phyloP scores from a whole-genome alignment of 2,888 invertebrate genomes.

The Lithophane socia region DNA sequence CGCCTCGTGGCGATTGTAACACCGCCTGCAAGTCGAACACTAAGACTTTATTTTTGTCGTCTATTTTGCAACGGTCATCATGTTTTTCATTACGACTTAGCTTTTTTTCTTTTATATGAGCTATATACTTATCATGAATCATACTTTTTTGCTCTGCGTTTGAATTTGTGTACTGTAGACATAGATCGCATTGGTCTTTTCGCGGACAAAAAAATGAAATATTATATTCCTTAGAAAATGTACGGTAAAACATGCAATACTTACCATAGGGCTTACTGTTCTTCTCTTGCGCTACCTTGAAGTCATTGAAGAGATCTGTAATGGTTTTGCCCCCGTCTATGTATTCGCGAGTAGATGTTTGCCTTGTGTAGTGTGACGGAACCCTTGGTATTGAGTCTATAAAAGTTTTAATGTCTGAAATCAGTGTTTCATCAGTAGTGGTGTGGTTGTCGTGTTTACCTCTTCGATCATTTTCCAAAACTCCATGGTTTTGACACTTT shows the following conservation, averaged over 20 bases:
- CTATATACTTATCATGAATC: neutral
- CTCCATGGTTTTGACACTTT: neutral
- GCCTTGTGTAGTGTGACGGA: constrained; percentile 5
- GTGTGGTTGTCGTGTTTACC: constrained; percentile 11
- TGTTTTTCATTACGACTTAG: constrained; percentile 6
- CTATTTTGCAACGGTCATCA: constrained; percentile 12
- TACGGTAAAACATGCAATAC: constrained; percentile 10
- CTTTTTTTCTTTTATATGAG: constrained; percentile 10
- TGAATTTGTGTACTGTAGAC: constrained; percentile 8
- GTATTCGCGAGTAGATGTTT: constrained; percentile 21
- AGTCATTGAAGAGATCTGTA: constrained; percentile 21
- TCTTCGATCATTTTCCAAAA: constrained; percentile 4
- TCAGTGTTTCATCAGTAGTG: constrained; percentile 12
- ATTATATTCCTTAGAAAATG: constrained; percentile 9
- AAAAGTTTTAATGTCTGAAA: constrained; percentile 15
- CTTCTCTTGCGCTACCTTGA: constrained; percentile 8
- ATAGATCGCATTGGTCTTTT: constrained; percentile 14
- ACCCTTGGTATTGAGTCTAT: constrained; percentile 18
- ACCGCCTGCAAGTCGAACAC: constrained; percentile 11
- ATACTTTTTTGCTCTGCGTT: constrained; percentile 5
- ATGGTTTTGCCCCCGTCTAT: constrained; percentile 14
- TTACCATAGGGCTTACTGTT: constrained; percentile 10
- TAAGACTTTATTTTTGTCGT: constrained; percentile 8
- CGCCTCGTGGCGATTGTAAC: constrained; percentile 7
- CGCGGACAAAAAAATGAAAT: constrained; percentile 15